phyloP scores from a whole-genome alignment of 2,113 vertebrate genomes.

The Trogon surrucura region DNA sequence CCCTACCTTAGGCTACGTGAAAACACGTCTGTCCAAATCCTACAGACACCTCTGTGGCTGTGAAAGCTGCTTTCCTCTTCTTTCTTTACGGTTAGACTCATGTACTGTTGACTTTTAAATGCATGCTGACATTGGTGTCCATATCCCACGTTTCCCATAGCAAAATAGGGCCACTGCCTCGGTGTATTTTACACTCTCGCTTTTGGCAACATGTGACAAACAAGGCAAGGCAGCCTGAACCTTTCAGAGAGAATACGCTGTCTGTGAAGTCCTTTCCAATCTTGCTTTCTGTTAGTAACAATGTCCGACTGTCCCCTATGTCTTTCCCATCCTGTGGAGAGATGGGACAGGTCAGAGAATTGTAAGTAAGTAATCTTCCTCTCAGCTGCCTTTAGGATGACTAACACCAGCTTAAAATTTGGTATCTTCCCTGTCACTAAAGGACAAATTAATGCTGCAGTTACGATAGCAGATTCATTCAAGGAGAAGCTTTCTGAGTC shows the following conservation, averaged over 20 bases:
- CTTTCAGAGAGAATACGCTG: neutral
- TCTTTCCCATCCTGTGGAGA: neutral
- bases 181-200: neutral
- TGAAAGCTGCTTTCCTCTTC: neutral
- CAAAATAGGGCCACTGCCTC: no score
- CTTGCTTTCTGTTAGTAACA: neutral
- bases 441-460: neutral
- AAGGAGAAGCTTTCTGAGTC: neutral
- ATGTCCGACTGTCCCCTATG: accelerated
- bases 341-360: neutral
- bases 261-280: neutral
- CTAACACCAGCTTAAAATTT: neutral
- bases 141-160: neutral
- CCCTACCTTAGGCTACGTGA: neutral
- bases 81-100: accelerated
- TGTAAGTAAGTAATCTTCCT: neutral
- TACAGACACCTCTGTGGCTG: neutral
- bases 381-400: neutral
- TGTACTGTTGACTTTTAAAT: neutral
- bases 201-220: neutral
- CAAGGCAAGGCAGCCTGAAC: neutral
- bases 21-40: neutral
- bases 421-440: neutral
- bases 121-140: accelerated
- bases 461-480: neutral